These are phyloP conservation scores for Archips crataeganus DNA, from an alignment of 2,888 invertebrate species.

Conservation along the genomic window DNA sequence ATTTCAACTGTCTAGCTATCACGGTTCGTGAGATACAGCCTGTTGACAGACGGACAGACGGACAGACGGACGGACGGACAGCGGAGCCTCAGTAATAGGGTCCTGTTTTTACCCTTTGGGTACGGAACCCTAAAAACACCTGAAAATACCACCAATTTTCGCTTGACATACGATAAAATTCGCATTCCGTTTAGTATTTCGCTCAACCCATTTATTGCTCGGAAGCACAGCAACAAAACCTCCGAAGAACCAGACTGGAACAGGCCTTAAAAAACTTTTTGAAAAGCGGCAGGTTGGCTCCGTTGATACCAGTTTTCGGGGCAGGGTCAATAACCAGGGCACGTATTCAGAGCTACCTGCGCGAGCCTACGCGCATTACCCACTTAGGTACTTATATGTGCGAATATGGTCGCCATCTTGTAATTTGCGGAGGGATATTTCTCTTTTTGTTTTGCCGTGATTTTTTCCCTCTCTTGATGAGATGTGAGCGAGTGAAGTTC, in stretches of 20 bases:
- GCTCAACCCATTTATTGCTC: conserved; percentile 17
- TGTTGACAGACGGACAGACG: too few relatives aligned
- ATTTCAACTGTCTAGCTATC: too few relatives aligned
- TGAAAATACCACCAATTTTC: not conserved
- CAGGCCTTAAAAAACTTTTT: conserved; percentile 38
- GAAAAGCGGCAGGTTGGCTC: conserved; percentile 39
- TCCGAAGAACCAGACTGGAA: conserved; percentile 36
- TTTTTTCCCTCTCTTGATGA: conserved; percentile 1
- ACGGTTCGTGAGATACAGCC: too few relatives aligned
- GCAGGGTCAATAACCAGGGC: conserved; percentile 79
- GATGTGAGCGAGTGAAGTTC: not conserved
- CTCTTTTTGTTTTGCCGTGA: not conserved
- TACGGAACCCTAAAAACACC: too few relatives aligned
- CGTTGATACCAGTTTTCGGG: conserved; percentile 63
- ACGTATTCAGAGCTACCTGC: conserved; percentile 61
- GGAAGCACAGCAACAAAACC: conserved; percentile 30
- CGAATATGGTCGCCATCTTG: conserved; percentile 41
- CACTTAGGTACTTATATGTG: conserved; percentile 30
- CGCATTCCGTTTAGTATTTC: not conserved
- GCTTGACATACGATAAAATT: not conserved
- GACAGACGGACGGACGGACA: too few relatives aligned
- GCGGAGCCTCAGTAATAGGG: too few relatives aligned
- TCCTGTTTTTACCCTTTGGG: too few relatives aligned
- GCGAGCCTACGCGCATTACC: conserved; percentile 35
- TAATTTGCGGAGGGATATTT: conserved; percentile 24